Conservation (phyloP, 2,113 vertebrate species). For the Galeopterus variegatus region DNA sequence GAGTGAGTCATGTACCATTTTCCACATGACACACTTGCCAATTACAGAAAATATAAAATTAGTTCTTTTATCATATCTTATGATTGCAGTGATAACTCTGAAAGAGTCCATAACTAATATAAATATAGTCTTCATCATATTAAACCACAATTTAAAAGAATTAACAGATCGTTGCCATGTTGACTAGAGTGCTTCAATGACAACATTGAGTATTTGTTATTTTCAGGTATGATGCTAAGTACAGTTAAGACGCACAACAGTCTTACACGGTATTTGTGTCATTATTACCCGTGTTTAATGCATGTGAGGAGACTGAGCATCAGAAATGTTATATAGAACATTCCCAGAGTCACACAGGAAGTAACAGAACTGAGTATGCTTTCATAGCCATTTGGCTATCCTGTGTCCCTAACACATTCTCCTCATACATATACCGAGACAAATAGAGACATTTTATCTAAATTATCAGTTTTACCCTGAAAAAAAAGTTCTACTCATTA, state of each 20-base stretch:
- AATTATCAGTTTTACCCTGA: neutral
- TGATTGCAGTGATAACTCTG: slow-evolving; percentile 16
- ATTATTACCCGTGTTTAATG: neutral
- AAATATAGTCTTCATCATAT: neutral
- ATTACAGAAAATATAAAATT: slow-evolving; percentile 37
- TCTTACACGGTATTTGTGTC: neutral
- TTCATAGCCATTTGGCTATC: neutral
- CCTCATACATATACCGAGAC: neutral
- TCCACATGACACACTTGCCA: slow-evolving; percentile 24
- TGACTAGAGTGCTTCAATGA: neutral
- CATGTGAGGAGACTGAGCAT: neutral
- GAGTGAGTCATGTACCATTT: neutral
- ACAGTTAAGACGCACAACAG: neutral
- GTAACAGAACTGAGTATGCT: neutral
- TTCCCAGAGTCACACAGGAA: neutral
- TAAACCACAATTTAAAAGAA: neutral
- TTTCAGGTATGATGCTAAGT: neutral
- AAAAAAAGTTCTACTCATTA: neutral
- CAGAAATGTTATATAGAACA: neutral
- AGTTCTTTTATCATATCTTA: neutral
- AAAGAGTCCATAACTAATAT: neutral
- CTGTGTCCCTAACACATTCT: neutral
- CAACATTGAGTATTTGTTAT: neutral
- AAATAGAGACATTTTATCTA: neutral
- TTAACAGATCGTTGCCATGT: neutral